Percentiles rank a stretch among this genome's conserved stretches.
phyloP scores from a whole-genome alignment of 2,113 vertebrate genomes.

The Oceanodroma tethys region DNA sequence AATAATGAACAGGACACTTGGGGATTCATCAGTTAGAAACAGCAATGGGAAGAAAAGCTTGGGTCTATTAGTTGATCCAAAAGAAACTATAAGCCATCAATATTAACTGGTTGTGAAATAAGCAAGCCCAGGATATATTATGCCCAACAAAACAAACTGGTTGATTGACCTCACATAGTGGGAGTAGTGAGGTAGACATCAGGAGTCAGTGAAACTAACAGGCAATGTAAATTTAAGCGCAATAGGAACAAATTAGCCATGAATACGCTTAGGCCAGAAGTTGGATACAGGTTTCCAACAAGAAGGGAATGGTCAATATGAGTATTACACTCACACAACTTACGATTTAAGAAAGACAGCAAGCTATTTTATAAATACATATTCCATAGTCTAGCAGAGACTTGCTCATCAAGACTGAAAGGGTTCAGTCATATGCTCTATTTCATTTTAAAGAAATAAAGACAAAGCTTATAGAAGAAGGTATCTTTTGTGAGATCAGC shows the following conservation, averaged over 20 bases:
- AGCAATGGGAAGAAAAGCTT: rapidly evolving
- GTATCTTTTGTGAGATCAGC: neutral
- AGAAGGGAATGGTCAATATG: neutral
- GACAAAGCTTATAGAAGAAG: neutral
- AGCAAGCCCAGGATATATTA: neutral
- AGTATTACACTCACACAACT: neutral
- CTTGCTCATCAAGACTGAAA: neutral
- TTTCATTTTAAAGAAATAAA: neutral
- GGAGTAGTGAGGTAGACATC: neutral
- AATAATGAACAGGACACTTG: neutral
- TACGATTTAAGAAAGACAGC: neutral
- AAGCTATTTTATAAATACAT: neutral
- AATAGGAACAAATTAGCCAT: neutral
- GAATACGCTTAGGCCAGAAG: neutral
- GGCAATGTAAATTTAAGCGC: neutral
- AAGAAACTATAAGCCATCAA: neutral
- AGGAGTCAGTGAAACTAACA: neutral
- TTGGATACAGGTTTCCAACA: neutral
- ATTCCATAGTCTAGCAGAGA: neutral
- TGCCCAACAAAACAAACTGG: neutral
- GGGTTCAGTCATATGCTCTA: neutral
- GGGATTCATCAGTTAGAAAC: neutral
- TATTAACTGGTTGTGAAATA: neutral
- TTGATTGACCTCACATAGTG: neutral
- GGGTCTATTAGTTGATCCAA: neutral